These are phyloP conservation scores for Prionace glauca DNA, from an alignment of 2,797 vertebrate genomes.

Conservation along the genomic window DNA sequence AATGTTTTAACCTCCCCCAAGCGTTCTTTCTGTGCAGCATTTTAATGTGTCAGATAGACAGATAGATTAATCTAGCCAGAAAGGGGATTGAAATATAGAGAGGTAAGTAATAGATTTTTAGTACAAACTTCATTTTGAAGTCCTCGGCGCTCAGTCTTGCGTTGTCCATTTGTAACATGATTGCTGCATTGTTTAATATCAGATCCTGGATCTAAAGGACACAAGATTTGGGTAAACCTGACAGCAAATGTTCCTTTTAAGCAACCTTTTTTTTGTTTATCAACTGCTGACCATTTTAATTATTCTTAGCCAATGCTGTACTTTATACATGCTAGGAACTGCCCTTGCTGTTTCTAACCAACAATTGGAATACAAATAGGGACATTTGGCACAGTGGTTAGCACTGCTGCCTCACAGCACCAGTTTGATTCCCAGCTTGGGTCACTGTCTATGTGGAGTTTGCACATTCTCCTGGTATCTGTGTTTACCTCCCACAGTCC, in stretches of 20 bases:
- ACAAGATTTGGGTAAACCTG: neutral
- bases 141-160: slow-evolving; percentile 31
- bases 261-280: neutral
- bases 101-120: neutral
- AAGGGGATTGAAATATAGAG: neutral
- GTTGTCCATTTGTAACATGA: slow-evolving; percentile 33
- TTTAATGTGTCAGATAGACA: neutral
- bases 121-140: slow-evolving; percentile 35
- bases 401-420: no score
- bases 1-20: no score
- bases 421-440: no score
- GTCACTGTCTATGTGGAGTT: no score
- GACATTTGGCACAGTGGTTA: no score
- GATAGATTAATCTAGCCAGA: neutral
- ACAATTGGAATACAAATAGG: no score
- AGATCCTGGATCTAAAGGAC: neutral
- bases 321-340: neutral
- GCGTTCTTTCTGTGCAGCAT: neutral
- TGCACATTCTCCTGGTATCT: no score
- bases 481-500: no score
- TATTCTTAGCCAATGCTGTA: neutral
- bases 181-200: neutral
- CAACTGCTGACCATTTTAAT: neutral
- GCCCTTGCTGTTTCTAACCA: no score
- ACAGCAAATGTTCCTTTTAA: neutral